Conservation (phyloP, 2,797 vertebrate species). For the Phaenicophaeus curvirostris region DNA sequence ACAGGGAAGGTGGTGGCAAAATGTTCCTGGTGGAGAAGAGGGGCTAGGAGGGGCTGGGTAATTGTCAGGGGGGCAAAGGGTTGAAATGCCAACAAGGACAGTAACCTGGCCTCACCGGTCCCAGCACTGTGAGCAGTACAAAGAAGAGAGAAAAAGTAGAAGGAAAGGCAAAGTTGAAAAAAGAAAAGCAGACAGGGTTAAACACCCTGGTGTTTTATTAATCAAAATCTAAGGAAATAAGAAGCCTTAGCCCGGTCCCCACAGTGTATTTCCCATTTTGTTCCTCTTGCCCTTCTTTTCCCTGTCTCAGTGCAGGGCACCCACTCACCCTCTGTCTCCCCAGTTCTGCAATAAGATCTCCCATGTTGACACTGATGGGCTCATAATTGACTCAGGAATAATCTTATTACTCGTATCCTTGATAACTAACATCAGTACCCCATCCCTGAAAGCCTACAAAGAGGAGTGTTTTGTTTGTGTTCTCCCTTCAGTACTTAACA, state of each 20-base stretch:
- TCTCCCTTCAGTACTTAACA: conserved; percentile 32
- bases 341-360: background rate
- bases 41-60: background rate
- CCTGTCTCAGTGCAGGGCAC: fast-evolving
- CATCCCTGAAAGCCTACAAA: conserved; percentile 13
- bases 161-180: background rate
- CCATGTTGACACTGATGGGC: background rate
- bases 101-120: background rate
- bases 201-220: background rate
- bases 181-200: background rate
- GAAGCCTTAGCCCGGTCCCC: background rate
- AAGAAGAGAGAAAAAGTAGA: background rate
- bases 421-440: background rate
- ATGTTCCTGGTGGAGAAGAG: background rate
- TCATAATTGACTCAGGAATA: background rate
- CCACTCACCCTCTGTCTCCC: background rate
- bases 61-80: no score
- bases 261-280: fast-evolving
- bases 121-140: background rate
- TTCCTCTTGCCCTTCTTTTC: background rate
- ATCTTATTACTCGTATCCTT: background rate
- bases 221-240: background rate
- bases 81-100: background rate
- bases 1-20: background rate
- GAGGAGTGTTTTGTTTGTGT: conserved; percentile 5